Conservation (phyloP, 2,797 vertebrate species). For the Carcharodon carcharias region DNA sequence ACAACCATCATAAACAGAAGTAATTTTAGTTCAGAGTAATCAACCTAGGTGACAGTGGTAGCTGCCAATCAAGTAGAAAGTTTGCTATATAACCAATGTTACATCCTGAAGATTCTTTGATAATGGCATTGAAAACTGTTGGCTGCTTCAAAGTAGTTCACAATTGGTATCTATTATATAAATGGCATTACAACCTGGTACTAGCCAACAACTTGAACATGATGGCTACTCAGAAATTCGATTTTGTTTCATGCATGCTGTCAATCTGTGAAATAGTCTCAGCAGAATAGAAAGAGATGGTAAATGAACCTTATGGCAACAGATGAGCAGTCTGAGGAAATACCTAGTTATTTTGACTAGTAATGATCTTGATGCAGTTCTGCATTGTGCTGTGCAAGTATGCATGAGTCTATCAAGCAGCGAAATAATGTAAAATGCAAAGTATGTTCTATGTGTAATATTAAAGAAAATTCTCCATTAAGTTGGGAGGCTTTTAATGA, state of each 20-base stretch:
- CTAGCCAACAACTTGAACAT: neutral
- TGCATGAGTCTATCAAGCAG: neutral
- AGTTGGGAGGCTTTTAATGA: neutral
- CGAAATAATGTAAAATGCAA: neutral
- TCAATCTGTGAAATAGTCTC: neutral
- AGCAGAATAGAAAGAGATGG: neutral
- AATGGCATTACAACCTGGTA: neutral
- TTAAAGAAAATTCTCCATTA: neutral
- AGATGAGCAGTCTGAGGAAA: neutral
- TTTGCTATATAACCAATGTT: neutral
- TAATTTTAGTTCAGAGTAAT: neutral
- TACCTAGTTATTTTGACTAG: neutral
- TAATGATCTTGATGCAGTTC: neutral
- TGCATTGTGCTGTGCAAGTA: neutral
- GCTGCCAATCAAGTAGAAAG: neutral
- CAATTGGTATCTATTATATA: neutral
- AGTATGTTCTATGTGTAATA: neutral
- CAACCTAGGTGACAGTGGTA: neutral
- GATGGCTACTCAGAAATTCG: neutral
- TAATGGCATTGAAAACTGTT: neutral
- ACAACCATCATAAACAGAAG: neutral
- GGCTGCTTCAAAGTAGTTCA: neutral
- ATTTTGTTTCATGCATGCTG: neutral
- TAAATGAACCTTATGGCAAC: neutral
- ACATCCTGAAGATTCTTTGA: neutral